phyloP scores from a whole-genome alignment of 64 coral and sea anemone genomes.

The Montipora cactus region DNA sequence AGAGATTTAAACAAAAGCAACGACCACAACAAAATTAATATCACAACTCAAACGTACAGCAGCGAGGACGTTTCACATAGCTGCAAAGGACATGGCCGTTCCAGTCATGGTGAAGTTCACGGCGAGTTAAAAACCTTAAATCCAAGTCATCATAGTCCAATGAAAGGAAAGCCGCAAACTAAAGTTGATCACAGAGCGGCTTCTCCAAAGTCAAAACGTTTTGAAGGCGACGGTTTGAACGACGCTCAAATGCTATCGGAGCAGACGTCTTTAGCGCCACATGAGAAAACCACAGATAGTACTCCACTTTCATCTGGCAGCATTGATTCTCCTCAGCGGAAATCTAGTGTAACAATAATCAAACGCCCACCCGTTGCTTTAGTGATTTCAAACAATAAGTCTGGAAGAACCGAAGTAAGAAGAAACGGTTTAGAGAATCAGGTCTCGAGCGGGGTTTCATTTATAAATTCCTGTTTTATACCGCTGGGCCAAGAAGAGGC shows the following conservation, averaged over 20 bases:
- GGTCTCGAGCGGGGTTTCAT: background rate
- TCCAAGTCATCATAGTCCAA: background rate
- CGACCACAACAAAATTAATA: background rate
- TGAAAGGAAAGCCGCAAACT: background rate
- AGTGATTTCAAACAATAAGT: constrained; percentile 21
- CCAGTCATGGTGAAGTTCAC: background rate
- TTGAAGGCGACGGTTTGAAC: background rate
- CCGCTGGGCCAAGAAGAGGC: constrained; percentile 21
- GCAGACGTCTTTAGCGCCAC: background rate
- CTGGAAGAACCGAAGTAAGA: background rate
- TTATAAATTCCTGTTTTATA: background rate
- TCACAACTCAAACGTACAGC: background rate
- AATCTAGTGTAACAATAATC: constrained; percentile 1
- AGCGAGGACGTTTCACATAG: background rate
- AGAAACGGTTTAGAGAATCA: background rate
- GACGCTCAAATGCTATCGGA: background rate
- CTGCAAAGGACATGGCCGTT: background rate
- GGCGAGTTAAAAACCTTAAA: background rate
- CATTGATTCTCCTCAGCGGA: background rate
- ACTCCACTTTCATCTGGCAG: background rate
- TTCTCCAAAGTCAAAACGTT: background rate
- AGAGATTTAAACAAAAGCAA: background rate
- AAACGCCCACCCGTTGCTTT: constrained; percentile 19
- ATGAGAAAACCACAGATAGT: background rate
- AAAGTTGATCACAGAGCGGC: background rate